Evolutionary conservation across 2,888 invertebrate species (phyloP).

Genomic region (Athalia cordata): DNA sequence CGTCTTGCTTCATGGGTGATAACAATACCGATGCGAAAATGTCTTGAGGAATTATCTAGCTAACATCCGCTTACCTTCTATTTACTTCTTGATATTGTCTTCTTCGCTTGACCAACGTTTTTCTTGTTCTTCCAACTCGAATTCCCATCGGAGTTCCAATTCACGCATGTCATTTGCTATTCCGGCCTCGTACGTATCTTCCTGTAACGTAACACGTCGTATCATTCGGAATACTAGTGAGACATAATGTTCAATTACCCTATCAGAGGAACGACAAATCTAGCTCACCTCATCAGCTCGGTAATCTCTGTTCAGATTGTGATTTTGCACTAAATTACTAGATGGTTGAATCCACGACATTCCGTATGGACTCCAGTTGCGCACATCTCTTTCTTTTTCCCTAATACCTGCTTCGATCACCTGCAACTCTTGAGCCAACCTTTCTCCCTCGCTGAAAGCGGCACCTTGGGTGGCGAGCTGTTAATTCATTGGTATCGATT

Average conservation of each 20-base stretch:
- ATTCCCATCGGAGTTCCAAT: slow-evolving; percentile 80
- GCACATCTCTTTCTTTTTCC: slow-evolving; percentile 78
- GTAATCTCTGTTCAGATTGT: slow-evolving; percentile 66
- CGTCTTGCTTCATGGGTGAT: not conserved
- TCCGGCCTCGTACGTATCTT: slow-evolving; percentile 79
- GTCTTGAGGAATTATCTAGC: slow-evolving; percentile 22
- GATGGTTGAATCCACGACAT: slow-evolving; percentile 68
- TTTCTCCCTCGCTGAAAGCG: slow-evolving; percentile 76
- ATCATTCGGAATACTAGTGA: not conserved
- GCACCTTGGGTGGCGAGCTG: slow-evolving; percentile 76
- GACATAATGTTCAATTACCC: not conserved
- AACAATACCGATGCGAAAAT: not conserved
- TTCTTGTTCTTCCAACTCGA: slow-evolving; percentile 80
- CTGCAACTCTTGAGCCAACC: slow-evolving; percentile 78
- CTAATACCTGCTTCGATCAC: slow-evolving; percentile 79
- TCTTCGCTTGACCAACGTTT: slow-evolving; percentile 79
- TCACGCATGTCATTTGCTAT: slow-evolving; percentile 82
- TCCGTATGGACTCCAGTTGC: slow-evolving; percentile 71
- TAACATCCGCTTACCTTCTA: not conserved
- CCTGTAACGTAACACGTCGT: slow-evolving; percentile 67
- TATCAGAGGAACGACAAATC: too few species aligned
- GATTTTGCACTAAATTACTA: slow-evolving; percentile 62
- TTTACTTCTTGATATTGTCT: slow-evolving; percentile 70
- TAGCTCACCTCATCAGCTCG: slow-evolving; percentile 69
- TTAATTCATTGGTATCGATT: not conserved